phyloP scores from a whole-genome alignment of 2,888 invertebrate genomes.

The Miltochrista miniata region DNA sequence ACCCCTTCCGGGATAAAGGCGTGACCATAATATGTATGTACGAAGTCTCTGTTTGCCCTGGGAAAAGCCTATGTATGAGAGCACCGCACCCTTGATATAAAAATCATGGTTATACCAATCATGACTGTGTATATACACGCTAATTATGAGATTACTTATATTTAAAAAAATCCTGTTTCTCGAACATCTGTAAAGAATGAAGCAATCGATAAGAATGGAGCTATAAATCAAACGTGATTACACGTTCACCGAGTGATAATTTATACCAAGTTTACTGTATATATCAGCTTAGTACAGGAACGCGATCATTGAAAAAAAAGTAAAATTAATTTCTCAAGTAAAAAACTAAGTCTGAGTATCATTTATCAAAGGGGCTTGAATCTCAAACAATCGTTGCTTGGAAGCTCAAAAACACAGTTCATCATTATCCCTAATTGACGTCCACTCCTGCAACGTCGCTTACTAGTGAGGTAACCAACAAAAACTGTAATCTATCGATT shows the following conservation, averaged over 20 bases:
- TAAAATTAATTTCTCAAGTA: constrained; percentile 36
- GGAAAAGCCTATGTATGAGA: too few relatives aligned
- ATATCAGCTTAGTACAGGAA: constrained; percentile 11
- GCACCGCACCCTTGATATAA: too few relatives aligned
- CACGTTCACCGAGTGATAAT: constrained; percentile 9
- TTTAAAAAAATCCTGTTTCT: too few relatives aligned
- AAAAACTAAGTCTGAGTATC: constrained; percentile 28
- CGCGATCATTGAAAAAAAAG: constrained; percentile 29
- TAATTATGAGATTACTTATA: not conserved
- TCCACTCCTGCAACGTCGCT: constrained; percentile 69
- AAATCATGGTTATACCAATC: not conserved
- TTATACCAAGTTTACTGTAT: constrained; percentile 30
- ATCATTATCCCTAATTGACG: constrained; percentile 81
- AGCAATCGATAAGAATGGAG: not conserved
- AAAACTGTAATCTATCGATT: constrained; percentile 78
- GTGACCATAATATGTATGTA: too few relatives aligned
- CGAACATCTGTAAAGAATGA: too few relatives aligned
- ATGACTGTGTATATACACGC: not conserved
- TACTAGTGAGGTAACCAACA: constrained; percentile 62
- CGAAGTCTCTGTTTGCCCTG: too few relatives aligned
- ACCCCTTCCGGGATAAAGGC: too few relatives aligned
- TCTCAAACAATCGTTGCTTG: constrained; percentile 53
- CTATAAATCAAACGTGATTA: not conserved
- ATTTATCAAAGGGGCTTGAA: constrained; percentile 46
- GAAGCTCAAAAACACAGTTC: constrained; percentile 62